Percentiles rank a stretch among this genome's conserved stretches.
phyloP scores from a whole-genome alignment of 2,888 invertebrate species.

The Aromia moschata region DNA sequence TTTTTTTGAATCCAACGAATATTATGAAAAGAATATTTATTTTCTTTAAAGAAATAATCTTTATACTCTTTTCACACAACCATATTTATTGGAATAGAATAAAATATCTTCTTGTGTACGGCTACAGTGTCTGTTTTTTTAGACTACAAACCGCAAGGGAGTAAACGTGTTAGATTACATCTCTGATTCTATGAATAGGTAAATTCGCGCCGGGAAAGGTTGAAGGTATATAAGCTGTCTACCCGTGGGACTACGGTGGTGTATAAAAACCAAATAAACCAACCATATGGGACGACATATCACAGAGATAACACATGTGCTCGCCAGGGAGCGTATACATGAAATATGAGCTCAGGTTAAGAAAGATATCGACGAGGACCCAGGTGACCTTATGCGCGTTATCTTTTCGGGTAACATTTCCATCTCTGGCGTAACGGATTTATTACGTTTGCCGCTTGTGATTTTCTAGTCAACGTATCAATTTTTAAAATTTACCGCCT shows the following conservation, averaged over 20 bases:
- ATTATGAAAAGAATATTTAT: no score
- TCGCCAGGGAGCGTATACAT: conserved; percentile 44
- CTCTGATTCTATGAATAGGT: conserved; percentile 59
- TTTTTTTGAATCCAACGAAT: no score
- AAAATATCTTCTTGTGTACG: no score
- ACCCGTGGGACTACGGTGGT: conserved; percentile 55
- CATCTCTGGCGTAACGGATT: conserved; percentile 44
- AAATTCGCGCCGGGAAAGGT: conserved; percentile 53
- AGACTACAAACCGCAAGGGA: conserved; percentile 37
- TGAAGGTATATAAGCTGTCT: conserved; percentile 43
- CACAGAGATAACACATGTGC: conserved; percentile 50
- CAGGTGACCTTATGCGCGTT: conserved; percentile 43
- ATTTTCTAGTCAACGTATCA: conserved; percentile 34
- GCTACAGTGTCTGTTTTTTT: no score
- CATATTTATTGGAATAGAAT: no score
- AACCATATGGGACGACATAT: conserved; percentile 57
- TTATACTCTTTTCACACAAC: no score
- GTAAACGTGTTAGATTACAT: conserved; percentile 48
- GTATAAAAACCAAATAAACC: conserved; percentile 59
- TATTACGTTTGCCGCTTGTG: conserved; percentile 47
- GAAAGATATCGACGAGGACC: conserved; percentile 44
- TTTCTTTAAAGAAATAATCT: no score
- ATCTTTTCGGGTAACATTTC: conserved; percentile 39
- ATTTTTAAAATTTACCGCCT: conserved; percentile 24
- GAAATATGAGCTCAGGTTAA: conserved; percentile 52